Evolutionary conservation across 2,888 invertebrate genomes (phyloP).

Genomic region (Mythimna ferrago): DNA sequence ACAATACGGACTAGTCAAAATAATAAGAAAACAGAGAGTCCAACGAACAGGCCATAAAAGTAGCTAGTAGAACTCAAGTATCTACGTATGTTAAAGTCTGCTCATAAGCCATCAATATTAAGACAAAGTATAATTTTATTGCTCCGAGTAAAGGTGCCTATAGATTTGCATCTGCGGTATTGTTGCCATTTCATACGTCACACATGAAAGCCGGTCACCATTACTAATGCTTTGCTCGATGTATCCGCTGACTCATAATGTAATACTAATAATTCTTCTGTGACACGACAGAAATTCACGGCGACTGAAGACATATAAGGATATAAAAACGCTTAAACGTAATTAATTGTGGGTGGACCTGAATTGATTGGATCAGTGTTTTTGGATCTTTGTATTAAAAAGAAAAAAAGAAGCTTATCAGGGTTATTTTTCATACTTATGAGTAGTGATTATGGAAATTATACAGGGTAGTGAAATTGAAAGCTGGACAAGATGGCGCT

Average conservation of each 20-base stretch:
- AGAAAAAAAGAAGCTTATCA: not conserved
- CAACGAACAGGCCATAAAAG: not conserved
- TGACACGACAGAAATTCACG: slow-evolving; percentile 53
- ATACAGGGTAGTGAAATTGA: not conserved
- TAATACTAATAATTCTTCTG: slow-evolving; percentile 51
- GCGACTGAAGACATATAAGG: slow-evolving; percentile 37
- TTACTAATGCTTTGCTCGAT: slow-evolving; percentile 48
- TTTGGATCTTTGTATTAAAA: slow-evolving; percentile 32
- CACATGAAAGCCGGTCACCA: slow-evolving; percentile 45
- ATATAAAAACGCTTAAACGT: slow-evolving; percentile 45
- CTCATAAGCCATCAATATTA: slow-evolving; percentile 21
- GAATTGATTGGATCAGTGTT: slow-evolving; percentile 48
- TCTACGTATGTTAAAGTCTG: not conserved
- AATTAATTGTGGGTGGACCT: slow-evolving; percentile 56
- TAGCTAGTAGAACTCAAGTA: not conserved
- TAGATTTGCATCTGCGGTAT: slow-evolving; percentile 51
- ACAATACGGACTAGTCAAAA: no score
- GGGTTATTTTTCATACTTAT: not conserved
- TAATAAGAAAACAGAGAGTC: not conserved
- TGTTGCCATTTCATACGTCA: slow-evolving; percentile 52
- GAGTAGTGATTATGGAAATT: not conserved
- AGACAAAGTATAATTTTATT: slow-evolving; percentile 54
- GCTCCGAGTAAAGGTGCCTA: slow-evolving; percentile 38
- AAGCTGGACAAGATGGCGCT: not conserved
- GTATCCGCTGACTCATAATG: slow-evolving; percentile 46